Conservation (phyloP, 1,140 invertebrate species). For the Plutomurus gul region DNA sequence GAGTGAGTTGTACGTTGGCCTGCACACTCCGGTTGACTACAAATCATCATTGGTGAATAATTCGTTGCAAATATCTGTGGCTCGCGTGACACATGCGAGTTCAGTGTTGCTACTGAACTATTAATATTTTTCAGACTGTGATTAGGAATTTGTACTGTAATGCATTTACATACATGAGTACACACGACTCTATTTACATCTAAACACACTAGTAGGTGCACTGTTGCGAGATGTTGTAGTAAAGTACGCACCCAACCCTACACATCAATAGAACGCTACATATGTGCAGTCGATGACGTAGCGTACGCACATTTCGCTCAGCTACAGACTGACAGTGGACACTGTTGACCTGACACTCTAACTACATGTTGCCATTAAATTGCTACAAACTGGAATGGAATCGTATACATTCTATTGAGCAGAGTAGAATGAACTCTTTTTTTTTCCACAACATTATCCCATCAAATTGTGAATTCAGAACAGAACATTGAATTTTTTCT, state of each 20-base stretch:
- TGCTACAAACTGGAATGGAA: not conserved
- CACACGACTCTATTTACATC: not conserved
- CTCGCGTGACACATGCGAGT: slow-evolving; percentile 32
- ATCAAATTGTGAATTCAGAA: slow-evolving; percentile 11
- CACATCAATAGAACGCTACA: too few relatives aligned
- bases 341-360: not conserved
- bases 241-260: too few relatives aligned
- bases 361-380: slow-evolving; percentile 14
- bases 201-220: too few relatives aligned
- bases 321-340: not conserved
- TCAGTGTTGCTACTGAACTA: slow-evolving; percentile 17
- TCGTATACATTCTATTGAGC: not conserved
- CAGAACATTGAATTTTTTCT: slow-evolving; percentile 9
- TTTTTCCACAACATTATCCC: not conserved
- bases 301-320: not conserved
- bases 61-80: slow-evolving; percentile 33
- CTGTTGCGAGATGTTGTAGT: too few relatives aligned
- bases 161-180: slow-evolving; percentile 9
- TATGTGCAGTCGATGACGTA: too few relatives aligned
- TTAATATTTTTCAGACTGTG: slow-evolving; percentile 17
- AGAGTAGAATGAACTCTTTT: slow-evolving; percentile 19
- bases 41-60: slow-evolving; percentile 35
- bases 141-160: slow-evolving; percentile 14
- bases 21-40: too few relatives aligned
- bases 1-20: too few relatives aligned